These are phyloP conservation scores for Hermaeophaga mercurialis DNA, from an alignment of 2,888 invertebrate species.

Conservation along the genomic window DNA sequence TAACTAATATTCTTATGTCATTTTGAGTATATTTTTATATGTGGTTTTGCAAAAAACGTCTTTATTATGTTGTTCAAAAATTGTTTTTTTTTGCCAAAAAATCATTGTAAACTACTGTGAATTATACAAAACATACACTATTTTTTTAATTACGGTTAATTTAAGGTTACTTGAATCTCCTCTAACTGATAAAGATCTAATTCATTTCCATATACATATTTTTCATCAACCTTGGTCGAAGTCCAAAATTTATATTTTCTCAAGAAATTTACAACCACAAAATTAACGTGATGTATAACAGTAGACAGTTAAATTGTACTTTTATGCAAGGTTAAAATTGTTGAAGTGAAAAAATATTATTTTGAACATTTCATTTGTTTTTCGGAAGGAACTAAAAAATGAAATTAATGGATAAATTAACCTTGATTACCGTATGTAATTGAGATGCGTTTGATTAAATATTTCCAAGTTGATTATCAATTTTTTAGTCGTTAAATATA, in stretches of 20 bases:
- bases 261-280: background rate
- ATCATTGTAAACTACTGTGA: too few species aligned
- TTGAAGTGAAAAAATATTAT: constrained; percentile 7
- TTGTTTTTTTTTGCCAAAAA: too few species aligned
- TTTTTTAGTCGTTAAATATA: too few species aligned
- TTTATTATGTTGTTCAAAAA: too few species aligned
- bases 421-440: background rate
- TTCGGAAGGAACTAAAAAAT: background rate
- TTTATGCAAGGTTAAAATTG: constrained; percentile 8
- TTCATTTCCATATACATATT: constrained; percentile 2
- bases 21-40: too few species aligned
- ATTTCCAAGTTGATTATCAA: too few species aligned
- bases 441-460: background rate
- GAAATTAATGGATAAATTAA: background rate
- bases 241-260: constrained; percentile 4
- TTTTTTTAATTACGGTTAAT: too few species aligned
- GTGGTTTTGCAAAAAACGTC: too few species aligned
- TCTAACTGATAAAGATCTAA: constrained; percentile 1
- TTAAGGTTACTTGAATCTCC: too few species aligned
- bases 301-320: background rate
- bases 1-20: too few species aligned
- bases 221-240: constrained; percentile 23
- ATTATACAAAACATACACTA: too few species aligned
- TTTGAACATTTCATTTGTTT: background rate
- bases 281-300: background rate